phyloP scores from a whole-genome alignment of 2,113 vertebrate species.

The Strigops habroptila region DNA sequence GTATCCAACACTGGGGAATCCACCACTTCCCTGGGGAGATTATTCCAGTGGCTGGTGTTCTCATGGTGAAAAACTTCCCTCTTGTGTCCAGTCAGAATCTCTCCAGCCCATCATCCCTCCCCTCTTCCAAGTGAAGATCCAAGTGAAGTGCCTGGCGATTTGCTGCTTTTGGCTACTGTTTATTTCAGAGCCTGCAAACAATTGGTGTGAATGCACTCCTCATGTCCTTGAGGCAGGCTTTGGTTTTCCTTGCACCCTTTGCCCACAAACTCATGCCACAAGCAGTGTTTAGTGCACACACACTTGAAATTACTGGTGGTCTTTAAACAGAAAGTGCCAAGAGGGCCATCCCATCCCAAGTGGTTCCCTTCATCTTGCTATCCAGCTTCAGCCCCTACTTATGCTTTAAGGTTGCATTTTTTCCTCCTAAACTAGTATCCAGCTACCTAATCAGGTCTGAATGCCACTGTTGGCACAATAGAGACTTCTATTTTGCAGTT shows the following conservation, averaged over 20 bases:
- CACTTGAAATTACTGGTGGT: not conserved
- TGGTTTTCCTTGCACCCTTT: not conserved
- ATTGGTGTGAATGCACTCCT: not conserved
- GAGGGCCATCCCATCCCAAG: not conserved
- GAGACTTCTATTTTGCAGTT: not conserved
- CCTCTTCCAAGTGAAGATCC: too few species aligned
- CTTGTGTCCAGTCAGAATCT: too few species aligned
- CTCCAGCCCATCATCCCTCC: too few species aligned
- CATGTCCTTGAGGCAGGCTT: accelerated
- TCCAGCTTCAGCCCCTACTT: not conserved
- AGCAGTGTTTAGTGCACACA: not conserved
- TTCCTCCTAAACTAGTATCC: not conserved
- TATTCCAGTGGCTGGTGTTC: not conserved
- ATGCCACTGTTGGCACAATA: not conserved
- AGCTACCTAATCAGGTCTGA: not conserved
- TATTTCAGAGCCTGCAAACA: not conserved
- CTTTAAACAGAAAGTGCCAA: not conserved
- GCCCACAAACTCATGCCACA: not conserved
- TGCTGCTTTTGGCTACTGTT: not conserved
- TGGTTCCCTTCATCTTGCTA: not conserved
- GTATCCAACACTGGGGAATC: not conserved
- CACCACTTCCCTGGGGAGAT: not conserved
- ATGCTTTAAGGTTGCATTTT: not conserved
- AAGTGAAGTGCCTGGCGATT: not conserved
- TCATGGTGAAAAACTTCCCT: too few species aligned